These are phyloP conservation scores for Archips crataeganus DNA, from an alignment of 2,888 invertebrate genomes.

Conservation along the genomic window DNA sequence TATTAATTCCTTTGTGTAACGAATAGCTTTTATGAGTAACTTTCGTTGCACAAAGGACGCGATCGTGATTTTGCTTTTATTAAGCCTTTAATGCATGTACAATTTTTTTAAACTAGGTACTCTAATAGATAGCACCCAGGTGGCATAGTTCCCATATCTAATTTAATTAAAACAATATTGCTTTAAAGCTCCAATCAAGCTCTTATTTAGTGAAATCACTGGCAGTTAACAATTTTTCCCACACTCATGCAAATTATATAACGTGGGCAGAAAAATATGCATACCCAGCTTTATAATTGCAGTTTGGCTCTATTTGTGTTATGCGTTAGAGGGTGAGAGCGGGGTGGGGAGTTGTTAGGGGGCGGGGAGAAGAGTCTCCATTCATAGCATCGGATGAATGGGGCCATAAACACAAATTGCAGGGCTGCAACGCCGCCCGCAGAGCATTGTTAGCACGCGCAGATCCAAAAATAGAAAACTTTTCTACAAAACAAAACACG, in stretches of 20 bases:
- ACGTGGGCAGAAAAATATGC: slow-evolving; percentile 58
- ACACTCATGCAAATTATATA: slow-evolving; percentile 52
- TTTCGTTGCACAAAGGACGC: too few relatives aligned
- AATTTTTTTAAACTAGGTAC: too few relatives aligned
- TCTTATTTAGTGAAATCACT: slow-evolving; percentile 33
- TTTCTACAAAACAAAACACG: slow-evolving; percentile 20
- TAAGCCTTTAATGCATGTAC: too few relatives aligned
- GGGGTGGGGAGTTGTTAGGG: slow-evolving; percentile 49
- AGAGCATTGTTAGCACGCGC: slow-evolving; percentile 45
- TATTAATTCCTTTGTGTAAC: too few relatives aligned
- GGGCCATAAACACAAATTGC: slow-evolving; percentile 65
- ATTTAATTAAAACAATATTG: slow-evolving; percentile 31
- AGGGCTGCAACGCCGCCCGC: slow-evolving; percentile 53
- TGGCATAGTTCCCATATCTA: slow-evolving; percentile 26
- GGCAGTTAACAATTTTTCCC: slow-evolving; percentile 36
- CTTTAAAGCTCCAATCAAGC: slow-evolving; percentile 34
- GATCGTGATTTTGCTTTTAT: too few relatives aligned
- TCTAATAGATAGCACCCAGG: neutral
- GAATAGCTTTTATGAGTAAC: too few relatives aligned
- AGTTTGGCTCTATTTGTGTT: slow-evolving; percentile 46
- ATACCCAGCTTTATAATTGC: slow-evolving; percentile 27
- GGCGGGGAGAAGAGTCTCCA: slow-evolving; percentile 53
- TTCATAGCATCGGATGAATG: slow-evolving; percentile 63
- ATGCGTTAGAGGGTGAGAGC: slow-evolving; percentile 39
- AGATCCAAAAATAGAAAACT: slow-evolving; percentile 30